Conservation (phyloP, 1,140 invertebrate genomes). For the Aradophagus sp. region DNA sequence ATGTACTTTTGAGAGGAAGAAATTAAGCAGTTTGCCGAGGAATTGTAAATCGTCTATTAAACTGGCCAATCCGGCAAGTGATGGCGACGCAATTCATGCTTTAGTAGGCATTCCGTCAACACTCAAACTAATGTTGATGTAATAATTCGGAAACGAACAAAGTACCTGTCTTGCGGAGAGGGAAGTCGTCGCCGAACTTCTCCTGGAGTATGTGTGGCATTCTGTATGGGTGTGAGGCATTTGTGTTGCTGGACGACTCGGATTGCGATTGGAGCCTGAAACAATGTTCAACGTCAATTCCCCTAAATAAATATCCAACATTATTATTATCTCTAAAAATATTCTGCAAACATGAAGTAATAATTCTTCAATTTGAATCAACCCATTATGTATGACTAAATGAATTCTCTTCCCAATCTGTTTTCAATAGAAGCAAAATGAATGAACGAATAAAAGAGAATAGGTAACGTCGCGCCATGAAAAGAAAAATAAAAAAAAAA, state of each 20-base stretch:
- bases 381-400: too few species aligned
- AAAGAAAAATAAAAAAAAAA: too few species aligned
- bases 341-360: too few species aligned
- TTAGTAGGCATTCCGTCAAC: conserved; percentile 72
- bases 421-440: too few species aligned
- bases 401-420: too few species aligned
- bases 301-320: conserved; percentile 1
- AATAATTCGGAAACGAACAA: conserved; percentile 29
- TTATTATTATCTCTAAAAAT: too few species aligned
- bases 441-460: too few species aligned
- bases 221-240: conserved; percentile 81
- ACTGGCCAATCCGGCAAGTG: conserved; percentile 58
- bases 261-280: conserved; percentile 71
- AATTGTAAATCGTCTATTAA: too few species aligned
- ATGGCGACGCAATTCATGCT: conserved; percentile 68
- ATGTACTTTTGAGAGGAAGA: too few species aligned
- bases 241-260: conserved; percentile 71
- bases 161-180: conserved; percentile 94
- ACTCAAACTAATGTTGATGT: conserved; percentile 55
- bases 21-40: too few species aligned
- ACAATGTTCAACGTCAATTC: conserved; percentile 13
- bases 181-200: conserved; percentile 84
- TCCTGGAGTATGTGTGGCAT: conserved; percentile 78
- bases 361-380: too few species aligned
- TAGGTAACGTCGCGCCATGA: too few species aligned